These are phyloP conservation scores for Paelopatides confundens DNA, from an alignment of 53 echinoderm and acorn worm genomes.

Conservation along the genomic window DNA sequence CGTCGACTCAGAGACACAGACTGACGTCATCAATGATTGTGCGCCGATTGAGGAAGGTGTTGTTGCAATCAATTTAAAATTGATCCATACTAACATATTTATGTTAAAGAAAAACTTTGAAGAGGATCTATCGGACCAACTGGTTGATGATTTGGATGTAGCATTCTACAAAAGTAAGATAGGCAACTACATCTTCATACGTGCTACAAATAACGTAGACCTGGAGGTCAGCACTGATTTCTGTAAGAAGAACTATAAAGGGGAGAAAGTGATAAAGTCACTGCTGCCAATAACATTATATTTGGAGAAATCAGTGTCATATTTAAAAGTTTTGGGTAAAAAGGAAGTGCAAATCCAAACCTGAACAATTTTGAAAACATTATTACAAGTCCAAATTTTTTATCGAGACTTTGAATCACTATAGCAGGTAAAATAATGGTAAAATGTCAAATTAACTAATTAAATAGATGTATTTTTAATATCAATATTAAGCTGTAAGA, in stretches of 20 bases:
- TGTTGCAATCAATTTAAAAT: not conserved
- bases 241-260: not conserved
- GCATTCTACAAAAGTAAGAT: not conserved
- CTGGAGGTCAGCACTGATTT: not conserved
- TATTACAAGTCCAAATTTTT: no score
- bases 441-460: no score
- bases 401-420: no score
- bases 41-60: not conserved
- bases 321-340: no score
- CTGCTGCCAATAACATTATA: no score
- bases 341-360: no score
- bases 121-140: not conserved
- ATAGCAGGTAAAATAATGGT: no score
- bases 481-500: no score
- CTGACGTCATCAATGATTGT: not conserved
- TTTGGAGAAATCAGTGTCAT: no score
- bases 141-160: not conserved
- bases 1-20: not conserved
- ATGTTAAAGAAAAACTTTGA: slow-evolving; percentile 7
- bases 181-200: not conserved
- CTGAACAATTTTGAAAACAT: no score
- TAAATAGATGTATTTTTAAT: no score
- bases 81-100: no score
- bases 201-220: not conserved
- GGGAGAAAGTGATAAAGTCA: not conserved